Percentiles rank a stretch among this genome's conserved stretches.
Evolutionary conservation across 1,140 invertebrate species (phyloP).

Genomic region (Arctopsyche grandis): DNA sequence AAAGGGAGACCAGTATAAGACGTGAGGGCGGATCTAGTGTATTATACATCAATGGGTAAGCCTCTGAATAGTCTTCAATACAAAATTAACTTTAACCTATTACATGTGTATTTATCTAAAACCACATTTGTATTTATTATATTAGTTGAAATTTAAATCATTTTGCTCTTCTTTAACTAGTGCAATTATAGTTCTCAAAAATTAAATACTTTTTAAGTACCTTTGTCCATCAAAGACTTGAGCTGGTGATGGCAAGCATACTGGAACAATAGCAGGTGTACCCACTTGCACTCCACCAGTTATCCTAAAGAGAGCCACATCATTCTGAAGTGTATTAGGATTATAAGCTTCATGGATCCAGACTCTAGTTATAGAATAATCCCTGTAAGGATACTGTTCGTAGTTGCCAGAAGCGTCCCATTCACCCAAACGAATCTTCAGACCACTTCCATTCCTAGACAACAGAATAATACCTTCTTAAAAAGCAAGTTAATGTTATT

Average conservation of each 20-base stretch:
- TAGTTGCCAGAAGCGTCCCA: constrained; percentile 72
- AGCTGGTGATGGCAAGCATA: constrained; percentile 71
- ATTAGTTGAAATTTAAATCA: too few species aligned
- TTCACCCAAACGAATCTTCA: constrained; percentile 76
- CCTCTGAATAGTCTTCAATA: too few species aligned
- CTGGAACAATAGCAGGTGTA: constrained; percentile 75
- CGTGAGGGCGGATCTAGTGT: too few species aligned
- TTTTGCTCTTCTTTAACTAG: too few species aligned
- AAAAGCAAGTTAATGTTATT: neutral
- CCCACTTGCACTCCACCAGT: constrained; percentile 66
- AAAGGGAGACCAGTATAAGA: too few species aligned
- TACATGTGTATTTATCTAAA: too few species aligned
- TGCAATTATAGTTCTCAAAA: neutral
- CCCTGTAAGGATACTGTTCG: constrained; percentile 71
- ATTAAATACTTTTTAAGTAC: constrained; percentile 56
- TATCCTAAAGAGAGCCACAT: constrained; percentile 75
- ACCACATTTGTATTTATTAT: too few species aligned
- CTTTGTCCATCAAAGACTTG: constrained; percentile 69
- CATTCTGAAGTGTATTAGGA: constrained; percentile 73
- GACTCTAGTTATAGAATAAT: constrained; percentile 68
- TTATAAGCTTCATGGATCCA: constrained; percentile 75
- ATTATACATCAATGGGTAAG: too few species aligned
- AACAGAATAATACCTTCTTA: constrained; percentile 39
- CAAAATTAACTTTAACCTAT: too few species aligned
- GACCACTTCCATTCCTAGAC: constrained; percentile 55